phyloP scores from a whole-genome alignment of 2,888 invertebrate species.

The Himalopsyche kuldschensis region DNA sequence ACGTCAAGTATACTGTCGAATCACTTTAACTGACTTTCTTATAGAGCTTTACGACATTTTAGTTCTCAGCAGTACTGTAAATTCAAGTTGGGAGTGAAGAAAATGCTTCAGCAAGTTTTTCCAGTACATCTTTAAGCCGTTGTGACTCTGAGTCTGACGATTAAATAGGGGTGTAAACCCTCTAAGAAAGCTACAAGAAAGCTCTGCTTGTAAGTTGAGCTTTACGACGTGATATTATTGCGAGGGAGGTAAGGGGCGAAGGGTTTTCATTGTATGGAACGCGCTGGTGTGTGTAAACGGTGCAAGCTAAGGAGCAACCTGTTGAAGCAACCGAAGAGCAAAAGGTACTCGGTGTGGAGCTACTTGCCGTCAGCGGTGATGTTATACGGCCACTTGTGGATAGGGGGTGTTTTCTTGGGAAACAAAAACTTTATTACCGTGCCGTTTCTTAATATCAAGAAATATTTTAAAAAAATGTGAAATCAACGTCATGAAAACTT shows the following conservation, averaged over 20 bases:
- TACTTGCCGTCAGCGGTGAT: conserved; percentile 2
- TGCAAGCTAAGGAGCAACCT: conserved; percentile 35
- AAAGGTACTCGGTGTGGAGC: neutral
- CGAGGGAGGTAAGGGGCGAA: conserved; percentile 1
- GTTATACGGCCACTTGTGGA: conserved; percentile 36
- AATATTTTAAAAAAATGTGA: neutral
- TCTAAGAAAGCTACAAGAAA: conserved; percentile 33
- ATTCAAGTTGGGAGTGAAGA: neutral
- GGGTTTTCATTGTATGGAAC: neutral
- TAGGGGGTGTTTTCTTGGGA: conserved; percentile 29
- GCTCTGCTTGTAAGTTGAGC: conserved; percentile 5
- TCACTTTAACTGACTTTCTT: neutral
- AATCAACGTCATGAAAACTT: too few relatives aligned
- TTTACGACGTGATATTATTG: conserved; percentile 1
- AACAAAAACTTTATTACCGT: conserved; percentile 29
- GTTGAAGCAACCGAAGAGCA: conserved; percentile 23
- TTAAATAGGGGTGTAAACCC: neutral
- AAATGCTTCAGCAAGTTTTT: neutral
- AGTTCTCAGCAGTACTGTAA: neutral
- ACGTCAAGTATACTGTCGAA: neutral
- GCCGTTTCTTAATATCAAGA: neutral
- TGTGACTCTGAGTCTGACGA: neutral
- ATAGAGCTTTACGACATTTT: neutral
- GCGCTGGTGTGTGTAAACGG: conserved; percentile 9
- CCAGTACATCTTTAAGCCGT: neutral